phyloP scores from a whole-genome alignment of 2,797 vertebrate species.

The Loris lydekkerianus region DNA sequence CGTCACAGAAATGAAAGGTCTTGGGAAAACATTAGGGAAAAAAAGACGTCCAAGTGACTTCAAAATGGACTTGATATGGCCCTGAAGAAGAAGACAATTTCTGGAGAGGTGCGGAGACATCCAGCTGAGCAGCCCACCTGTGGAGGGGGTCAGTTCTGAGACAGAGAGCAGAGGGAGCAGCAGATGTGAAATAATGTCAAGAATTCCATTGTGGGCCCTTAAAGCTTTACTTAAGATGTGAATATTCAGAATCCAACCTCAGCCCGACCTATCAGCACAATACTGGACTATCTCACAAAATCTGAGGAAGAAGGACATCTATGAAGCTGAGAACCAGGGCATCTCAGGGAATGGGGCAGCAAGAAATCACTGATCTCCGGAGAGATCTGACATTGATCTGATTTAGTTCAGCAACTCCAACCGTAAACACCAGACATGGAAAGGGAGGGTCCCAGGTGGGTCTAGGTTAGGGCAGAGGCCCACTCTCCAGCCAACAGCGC shows the following conservation, averaged over 20 bases:
- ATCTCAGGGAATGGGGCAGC: rapidly evolving
- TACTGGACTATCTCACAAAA: neutral
- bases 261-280: neutral
- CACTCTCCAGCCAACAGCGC: neutral
- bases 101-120: neutral
- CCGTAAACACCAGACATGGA: neutral
- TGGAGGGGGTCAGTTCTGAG: rapidly evolving
- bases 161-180: neutral
- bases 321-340: neutral
- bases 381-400: neutral
- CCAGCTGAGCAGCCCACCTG: rapidly evolving
- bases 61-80: neutral
- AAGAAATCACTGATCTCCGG: neutral
- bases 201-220: neutral
- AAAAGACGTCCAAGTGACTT: neutral
- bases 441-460: neutral
- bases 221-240: neutral
- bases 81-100: neutral
- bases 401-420: neutral
- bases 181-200: neutral
- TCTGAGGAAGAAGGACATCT: neutral
- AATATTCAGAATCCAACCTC: neutral
- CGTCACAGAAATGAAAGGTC: neutral
- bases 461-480: neutral
- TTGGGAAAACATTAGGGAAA: neutral